A percentile compares a stretch with the other conserved stretches of the same genome.
These are phyloP conservation scores for Globia sparganii DNA, from an alignment of 2,888 invertebrate genomes.

Conservation along the genomic window DNA sequence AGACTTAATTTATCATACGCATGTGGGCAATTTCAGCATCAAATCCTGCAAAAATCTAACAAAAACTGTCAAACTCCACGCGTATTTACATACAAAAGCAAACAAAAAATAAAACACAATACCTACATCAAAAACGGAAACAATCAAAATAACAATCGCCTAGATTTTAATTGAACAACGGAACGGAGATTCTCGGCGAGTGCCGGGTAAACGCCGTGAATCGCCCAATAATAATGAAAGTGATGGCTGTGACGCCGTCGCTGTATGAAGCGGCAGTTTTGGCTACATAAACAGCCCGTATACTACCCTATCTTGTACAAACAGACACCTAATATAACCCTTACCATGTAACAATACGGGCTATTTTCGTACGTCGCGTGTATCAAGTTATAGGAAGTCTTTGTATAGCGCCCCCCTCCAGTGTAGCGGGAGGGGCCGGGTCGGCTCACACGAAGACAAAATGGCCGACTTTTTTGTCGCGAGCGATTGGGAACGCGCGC, in stretches of 20 bases:
- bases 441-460: constrained; percentile 86
- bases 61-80: background rate
- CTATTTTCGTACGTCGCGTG: constrained; percentile 64
- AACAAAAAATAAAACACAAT: constrained; percentile 40
- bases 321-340: constrained; percentile 58
- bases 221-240: constrained; percentile 91
- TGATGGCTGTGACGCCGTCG: constrained; percentile 89
- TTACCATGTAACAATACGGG: constrained; percentile 67
- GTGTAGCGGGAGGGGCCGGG: constrained; percentile 81
- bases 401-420: constrained; percentile 81
- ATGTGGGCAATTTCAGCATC: background rate
- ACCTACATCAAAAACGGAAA: constrained; percentile 70
- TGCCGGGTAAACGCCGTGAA: constrained; percentile 89
- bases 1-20: background rate
- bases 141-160: constrained; percentile 83
- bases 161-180: constrained; percentile 87
- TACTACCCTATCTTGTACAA: constrained; percentile 77
- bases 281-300: constrained; percentile 91
- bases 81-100: background rate
- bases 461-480: constrained; percentile 86
- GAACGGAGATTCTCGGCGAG: constrained; percentile 85
- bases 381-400: constrained; percentile 73
- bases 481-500: constrained; percentile 66
- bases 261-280: constrained; percentile 90
- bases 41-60: constrained; percentile 1